Evolutionary conservation across 2,113 vertebrate species (phyloP).

Genomic region (Peromyscus leucopus): DNA sequence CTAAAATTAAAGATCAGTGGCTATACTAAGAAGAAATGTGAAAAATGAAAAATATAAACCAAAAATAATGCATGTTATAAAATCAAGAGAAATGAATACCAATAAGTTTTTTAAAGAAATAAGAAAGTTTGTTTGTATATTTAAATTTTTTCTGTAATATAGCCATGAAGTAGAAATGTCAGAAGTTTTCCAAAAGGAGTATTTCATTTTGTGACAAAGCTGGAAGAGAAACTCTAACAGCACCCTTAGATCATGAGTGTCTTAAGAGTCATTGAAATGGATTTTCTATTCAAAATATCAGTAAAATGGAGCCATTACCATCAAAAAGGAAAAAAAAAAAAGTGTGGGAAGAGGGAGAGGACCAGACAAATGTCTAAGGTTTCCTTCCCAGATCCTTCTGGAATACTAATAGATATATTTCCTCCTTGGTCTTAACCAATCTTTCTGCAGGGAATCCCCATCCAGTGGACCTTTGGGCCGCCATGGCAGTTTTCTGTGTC

Average conservation of each 20-base stretch:
- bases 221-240: conserved; percentile 8
- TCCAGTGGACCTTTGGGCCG: neutral
- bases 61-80: neutral
- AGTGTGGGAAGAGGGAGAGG: too few species aligned
- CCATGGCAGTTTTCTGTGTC: neutral
- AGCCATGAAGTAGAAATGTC: neutral
- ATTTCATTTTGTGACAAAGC: neutral
- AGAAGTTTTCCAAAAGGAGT: neutral
- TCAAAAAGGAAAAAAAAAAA: neutral
- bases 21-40: neutral
- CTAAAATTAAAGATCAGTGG: neutral
- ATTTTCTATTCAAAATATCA: conserved; percentile 39
- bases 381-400: neutral
- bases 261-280: neutral
- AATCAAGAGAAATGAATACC: neutral
- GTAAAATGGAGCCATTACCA: neutral
- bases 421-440: neutral
- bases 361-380: neutral
- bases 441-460: neutral
- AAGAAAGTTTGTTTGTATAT: neutral
- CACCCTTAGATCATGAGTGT: neutral
- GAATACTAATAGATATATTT: neutral
- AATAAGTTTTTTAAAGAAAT: neutral
- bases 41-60: neutral
- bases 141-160: neutral